Base-by-base conservation (phyloP, 2,888 invertebrate genomes). In the Aricia artaxerxes region DNA sequence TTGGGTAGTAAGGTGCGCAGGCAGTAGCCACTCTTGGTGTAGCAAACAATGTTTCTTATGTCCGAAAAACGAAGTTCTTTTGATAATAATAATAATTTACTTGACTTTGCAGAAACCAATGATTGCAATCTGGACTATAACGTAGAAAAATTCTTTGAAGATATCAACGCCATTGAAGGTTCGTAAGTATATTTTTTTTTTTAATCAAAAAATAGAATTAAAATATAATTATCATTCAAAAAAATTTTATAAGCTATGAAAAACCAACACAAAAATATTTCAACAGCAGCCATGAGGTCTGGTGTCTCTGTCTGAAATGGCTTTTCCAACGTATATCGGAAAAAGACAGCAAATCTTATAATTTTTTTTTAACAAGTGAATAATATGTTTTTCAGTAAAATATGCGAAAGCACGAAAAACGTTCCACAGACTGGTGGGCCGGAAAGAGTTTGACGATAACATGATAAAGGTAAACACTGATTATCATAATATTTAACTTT, bases 381-480 rank as follows among this genome's bases (percentile, higher is more conserved):
- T 1, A 64, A 31, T 31, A 64, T 31, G 69, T 77, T 81, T 86
- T 85, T 40, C 84, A 90, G 90, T 82, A 1, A 82, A 82, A 73
- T 90, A 86, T 79, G 81, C 78, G 1, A 60, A 81, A 1, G 82
- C 81, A 2, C 86, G 86, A 16, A 16, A 82, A 4, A 57, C 81
- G 4, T 87, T 83, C 49, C 85, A 88, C 79, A 69, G 83, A 1
- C 80, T 84, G 9, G 80, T 86, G 2, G 80, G 82, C 11, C 80
- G 81, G 2, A 79, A 84, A 4, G 79, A 83, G 11, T 87, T 90
- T 79, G 86, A 90, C 78, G 79, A 83, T 57, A 80, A 86, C 80
- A 87, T 90, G 86, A 82, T 88, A 16, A 77, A 83, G 9, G 90
- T 90, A 83, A 24, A 24, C 24, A 24, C 24, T 24, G 24, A 24